Percentiles rank a stretch among this genome's conserved stretches.
Evolutionary conservation across 2,113 vertebrate species (phyloP).

Genomic region (Salvelinus alpinus): DNA sequence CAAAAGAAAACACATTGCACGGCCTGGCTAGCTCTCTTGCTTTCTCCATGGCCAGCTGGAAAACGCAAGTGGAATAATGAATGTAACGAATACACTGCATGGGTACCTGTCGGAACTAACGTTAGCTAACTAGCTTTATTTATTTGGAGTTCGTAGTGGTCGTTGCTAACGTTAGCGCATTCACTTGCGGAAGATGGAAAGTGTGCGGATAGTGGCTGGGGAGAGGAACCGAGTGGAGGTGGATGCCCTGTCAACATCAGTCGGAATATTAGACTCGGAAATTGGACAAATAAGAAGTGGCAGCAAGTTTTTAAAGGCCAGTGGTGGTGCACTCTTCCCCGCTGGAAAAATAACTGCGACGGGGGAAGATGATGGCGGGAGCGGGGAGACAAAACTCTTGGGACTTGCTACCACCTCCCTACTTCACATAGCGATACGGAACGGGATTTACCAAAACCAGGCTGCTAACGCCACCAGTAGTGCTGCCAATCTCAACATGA

Average conservation of each 20-base stretch:
- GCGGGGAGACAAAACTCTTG: conserved; percentile 68
- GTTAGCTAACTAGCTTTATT: background rate
- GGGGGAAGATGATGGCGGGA: conserved; percentile 63
- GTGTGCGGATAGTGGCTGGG: conserved; percentile 28
- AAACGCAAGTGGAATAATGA: conserved; percentile 46
- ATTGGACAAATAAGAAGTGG: conserved; percentile 21
- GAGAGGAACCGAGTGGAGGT: conserved; percentile 45
- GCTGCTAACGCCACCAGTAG: conserved; percentile 56
- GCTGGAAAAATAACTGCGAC: conserved; percentile 61
- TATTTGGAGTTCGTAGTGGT: background rate
- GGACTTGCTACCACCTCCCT: conserved; percentile 69
- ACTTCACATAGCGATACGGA: conserved; percentile 70
- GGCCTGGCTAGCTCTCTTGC: conserved; percentile 36
- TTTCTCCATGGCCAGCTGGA: conserved; percentile 42
- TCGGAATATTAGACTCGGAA: conserved; percentile 33
- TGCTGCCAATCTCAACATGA: conserved; percentile 37
- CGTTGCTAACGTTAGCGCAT: conserved; percentile 17
- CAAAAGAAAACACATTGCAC: background rate
- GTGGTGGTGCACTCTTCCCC: conserved; percentile 39
- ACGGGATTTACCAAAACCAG: conserved; percentile 71
- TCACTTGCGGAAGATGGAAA: conserved; percentile 55
- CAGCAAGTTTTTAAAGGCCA: conserved; percentile 36
- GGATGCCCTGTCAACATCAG: conserved; percentile 38
- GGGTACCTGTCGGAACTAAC: conserved; percentile 18
- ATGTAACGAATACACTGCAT: conserved; percentile 58